These are phyloP conservation scores for Eremophila alpestris DNA, from an alignment of 2,797 vertebrate genomes.

Conservation along the genomic window DNA sequence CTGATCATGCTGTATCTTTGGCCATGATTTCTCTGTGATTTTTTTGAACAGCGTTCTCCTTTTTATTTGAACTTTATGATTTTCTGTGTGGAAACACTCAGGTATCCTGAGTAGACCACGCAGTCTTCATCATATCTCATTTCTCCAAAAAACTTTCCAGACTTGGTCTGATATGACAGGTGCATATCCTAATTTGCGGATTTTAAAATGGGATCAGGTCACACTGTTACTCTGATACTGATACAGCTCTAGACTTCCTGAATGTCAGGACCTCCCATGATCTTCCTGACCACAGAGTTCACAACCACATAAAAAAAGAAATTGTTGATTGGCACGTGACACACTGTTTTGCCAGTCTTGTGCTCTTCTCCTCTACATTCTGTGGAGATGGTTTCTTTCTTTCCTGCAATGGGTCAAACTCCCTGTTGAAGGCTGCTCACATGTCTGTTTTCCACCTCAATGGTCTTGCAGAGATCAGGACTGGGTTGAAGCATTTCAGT, in stretches of 20 bases:
- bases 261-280: neutral
- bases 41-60: neutral
- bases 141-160: neutral
- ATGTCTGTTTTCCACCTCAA: neutral
- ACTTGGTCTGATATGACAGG: slow-evolving; percentile 79
- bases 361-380: neutral
- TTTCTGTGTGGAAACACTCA: neutral
- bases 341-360: neutral
- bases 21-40: neutral
- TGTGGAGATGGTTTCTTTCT: neutral
- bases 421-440: neutral
- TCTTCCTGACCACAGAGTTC: neutral
- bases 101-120: neutral
- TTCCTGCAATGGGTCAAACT: neutral
- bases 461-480: neutral
- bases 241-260: neutral
- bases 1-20: neutral
- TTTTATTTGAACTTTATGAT: neutral
- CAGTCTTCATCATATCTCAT: neutral
- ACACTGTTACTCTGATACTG: neutral
- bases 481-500: neutral
- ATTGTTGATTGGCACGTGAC: rapidly evolving
- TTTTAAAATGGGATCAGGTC: neutral
- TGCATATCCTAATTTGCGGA: slow-evolving; percentile 60
- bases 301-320: neutral